A percentile compares a stretch with the other conserved stretches of the same genome.
phyloP scores from a whole-genome alignment of 2,113 vertebrate species.

The Alligator sinensis region DNA sequence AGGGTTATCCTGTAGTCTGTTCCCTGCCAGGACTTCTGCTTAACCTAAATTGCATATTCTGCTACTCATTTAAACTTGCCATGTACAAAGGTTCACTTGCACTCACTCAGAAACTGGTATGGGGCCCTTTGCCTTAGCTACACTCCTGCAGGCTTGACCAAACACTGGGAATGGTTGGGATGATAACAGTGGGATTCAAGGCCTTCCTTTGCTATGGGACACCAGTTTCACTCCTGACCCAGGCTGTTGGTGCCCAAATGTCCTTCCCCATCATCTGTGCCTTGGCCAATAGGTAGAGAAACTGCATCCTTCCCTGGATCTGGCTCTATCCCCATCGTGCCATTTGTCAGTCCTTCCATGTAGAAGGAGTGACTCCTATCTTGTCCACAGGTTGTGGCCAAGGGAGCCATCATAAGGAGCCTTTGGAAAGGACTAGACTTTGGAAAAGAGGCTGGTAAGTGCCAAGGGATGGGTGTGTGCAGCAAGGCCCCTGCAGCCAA shows the following conservation, averaged over 20 bases:
- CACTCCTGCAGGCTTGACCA: too few relatives aligned
- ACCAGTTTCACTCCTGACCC: background rate
- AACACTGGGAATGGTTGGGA: background rate
- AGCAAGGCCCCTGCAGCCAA: background rate
- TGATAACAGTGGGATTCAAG: background rate
- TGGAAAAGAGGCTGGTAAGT: background rate
- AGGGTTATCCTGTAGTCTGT: too few relatives aligned
- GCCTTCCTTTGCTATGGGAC: background rate
- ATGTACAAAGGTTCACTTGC: too few relatives aligned
- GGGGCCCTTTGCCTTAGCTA: background rate
- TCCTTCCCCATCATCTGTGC: background rate
- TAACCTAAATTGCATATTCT: too few relatives aligned
- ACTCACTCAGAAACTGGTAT: background rate
- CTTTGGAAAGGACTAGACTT: slow-evolving; percentile 13
- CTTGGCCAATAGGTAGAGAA: background rate
- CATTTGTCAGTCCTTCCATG: background rate
- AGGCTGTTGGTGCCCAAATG: background rate
- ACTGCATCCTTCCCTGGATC: background rate
- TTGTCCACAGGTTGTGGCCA: slow-evolving; percentile 36
- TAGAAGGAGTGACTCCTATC: background rate
- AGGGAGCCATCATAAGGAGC: background rate
- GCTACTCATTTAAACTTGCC: too few relatives aligned
- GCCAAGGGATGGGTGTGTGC: fast-evolving
- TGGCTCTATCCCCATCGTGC: fast-evolving
- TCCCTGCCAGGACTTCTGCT: too few relatives aligned